Evolutionary conservation across 2,113 vertebrate species (phyloP), one percentile per base, ranked within the genome.

Genomic region (Rhadina sibilatrix): DNA sequence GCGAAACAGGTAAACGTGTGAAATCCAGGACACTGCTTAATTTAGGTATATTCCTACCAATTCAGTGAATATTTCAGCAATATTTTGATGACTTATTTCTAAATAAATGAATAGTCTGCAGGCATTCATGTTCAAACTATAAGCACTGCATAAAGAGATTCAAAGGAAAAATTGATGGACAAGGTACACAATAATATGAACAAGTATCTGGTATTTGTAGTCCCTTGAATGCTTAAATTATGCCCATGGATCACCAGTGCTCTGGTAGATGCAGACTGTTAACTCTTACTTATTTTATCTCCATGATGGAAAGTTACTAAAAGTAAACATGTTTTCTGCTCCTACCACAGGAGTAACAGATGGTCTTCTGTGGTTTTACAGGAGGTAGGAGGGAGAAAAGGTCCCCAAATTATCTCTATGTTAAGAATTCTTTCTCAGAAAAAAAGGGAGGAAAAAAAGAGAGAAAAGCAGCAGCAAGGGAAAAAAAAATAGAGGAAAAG

Each of bases 291-390:
- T 72, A 91, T 89, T 94, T 90, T 90, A 77, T 90, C 47, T 86
- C 44, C 44, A 64, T 89, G 83, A 95, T 84, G 72, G 83, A 89
- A 87, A 89, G 76, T 90, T 91, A 79, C 89, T 94, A 94, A 95
- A 94, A 95, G 84, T 87, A 94, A 94, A 71, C 47, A 90, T 52
- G 57, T 90, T 87, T 94, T 93, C 81, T 68, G 44, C 77, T 93
- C 77, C 83, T 92, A 95, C 77, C 59, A 86, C 21, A 50, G 64
- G 56, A 96, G 80, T 90, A 96, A 92, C 94, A 96, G 96, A 94
- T 93, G 92, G 92, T 47, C 75, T 92, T 84, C 80, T 75, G 22
- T 83, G 65, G 72, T 89, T 92, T 92, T 89, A 79, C 27, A 84
- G 77, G 81, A 96, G 69, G 69, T 94, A 92, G 91, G 91, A 79